Conservation (phyloP, 2,888 invertebrate genomes). For the Amiota mariae region DNA sequence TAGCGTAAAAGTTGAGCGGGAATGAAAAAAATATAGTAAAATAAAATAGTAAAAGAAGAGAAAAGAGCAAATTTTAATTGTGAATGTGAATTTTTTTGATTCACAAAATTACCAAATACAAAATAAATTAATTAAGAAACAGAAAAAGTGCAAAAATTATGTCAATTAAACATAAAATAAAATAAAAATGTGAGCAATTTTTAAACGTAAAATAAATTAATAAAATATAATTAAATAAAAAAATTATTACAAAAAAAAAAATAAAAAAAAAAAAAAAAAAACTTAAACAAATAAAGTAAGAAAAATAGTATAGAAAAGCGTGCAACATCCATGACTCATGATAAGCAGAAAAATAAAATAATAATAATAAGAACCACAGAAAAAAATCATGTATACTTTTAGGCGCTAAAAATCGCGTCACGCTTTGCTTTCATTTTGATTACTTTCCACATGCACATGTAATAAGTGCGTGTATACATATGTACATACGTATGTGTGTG, state of each 20-base stretch:
- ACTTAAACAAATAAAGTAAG: background rate
- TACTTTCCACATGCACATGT: background rate
- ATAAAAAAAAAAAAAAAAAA: too few relatives aligned
- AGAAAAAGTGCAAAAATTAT: slow-evolving; percentile 2
- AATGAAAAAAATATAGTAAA: slow-evolving; percentile 6
- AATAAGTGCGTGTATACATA: background rate
- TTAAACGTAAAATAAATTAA: background rate
- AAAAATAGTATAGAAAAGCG: background rate
- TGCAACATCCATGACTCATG: slow-evolving; percentile 9
- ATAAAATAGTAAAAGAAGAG: background rate
- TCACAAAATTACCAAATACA: background rate
- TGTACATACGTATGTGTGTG: background rate
- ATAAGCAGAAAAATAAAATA: background rate
- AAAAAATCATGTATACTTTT: slow-evolving; percentile 14
- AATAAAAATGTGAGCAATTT: background rate
- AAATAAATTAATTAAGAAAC: background rate
- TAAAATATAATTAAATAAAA: too few relatives aligned
- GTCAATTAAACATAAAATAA: background rate
- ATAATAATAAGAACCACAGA: background rate
- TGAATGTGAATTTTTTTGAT: background rate
- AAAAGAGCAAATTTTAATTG: background rate
- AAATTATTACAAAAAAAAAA: too few relatives aligned
- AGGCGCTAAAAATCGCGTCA: slow-evolving; percentile 15
- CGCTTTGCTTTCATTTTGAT: background rate
- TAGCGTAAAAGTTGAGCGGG: slow-evolving; percentile 19